A percentile compares a stretch with the other conserved stretches of the same genome.
phyloP scores from a whole-genome alignment of 2,797 vertebrate genomes.

The Macrochelys suwanniensis region DNA sequence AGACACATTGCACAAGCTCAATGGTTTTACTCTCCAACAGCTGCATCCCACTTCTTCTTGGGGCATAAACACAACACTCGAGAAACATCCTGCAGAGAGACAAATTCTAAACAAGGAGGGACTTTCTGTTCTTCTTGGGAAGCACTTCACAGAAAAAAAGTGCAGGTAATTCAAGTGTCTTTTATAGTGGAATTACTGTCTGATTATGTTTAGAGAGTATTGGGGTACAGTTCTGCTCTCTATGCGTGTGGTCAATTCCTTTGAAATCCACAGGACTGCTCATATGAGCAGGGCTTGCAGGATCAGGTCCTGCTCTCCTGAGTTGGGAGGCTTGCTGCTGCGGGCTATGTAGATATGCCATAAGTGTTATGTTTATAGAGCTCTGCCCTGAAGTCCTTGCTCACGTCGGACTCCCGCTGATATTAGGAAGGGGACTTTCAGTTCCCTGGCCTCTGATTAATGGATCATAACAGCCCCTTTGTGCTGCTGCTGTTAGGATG shows the following conservation, averaged over 20 bases:
- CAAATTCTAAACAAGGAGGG: background rate
- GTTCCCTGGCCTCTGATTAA: background rate
- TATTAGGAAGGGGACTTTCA: background rate
- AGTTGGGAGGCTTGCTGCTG: background rate
- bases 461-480: background rate
- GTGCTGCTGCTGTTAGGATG: background rate
- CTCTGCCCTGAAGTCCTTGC: background rate
- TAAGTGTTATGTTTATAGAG: background rate
- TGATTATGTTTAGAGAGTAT: background rate
- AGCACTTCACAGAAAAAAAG: background rate
- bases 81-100: background rate
- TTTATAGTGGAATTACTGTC: background rate
- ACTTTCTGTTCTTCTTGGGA: background rate
- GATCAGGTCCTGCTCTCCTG: background rate
- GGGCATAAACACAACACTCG: background rate
- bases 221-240: background rate
- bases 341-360: background rate
- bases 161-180: fast-evolving
- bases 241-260: background rate
- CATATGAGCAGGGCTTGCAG: background rate
- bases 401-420: background rate
- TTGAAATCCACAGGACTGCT: background rate
- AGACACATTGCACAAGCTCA: background rate
- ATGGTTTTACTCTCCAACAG: background rate
- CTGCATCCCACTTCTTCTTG: background rate